Evolutionary conservation across 2,888 invertebrate genomes (phyloP).

Genomic region (Atethmia centrago): DNA sequence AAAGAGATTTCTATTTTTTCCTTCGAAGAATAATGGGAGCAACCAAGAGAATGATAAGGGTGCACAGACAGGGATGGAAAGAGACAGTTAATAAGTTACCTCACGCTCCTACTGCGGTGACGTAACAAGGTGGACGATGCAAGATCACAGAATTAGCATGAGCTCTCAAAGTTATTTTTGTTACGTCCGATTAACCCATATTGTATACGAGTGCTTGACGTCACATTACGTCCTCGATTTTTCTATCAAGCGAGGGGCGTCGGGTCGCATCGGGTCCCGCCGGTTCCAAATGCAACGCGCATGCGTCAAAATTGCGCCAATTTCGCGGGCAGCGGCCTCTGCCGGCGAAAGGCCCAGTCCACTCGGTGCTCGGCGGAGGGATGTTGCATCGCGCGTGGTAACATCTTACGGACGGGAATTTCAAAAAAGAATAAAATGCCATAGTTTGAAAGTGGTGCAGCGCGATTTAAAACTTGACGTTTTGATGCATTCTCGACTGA

Average conservation of each 20-base stretch:
- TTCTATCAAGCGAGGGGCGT: constrained; percentile 87
- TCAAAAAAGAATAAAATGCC: constrained; percentile 85
- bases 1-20: constrained; percentile 77
- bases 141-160: constrained; percentile 60
- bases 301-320: constrained; percentile 90
- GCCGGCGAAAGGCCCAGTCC: constrained; percentile 82
- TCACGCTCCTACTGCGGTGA: constrained; percentile 26
- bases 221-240: constrained; percentile 90
- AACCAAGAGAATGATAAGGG: constrained; percentile 69
- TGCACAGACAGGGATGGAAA: constrained; percentile 57
- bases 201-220: constrained; percentile 86
- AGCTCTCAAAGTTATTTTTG: constrained; percentile 81
- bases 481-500: constrained; percentile 65
- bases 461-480: constrained; percentile 68
- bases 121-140: constrained; percentile 50
- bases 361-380: constrained; percentile 79
- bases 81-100: constrained; percentile 67
- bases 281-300: constrained; percentile 84
- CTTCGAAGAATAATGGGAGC: constrained; percentile 75
- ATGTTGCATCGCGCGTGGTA: constrained; percentile 84
- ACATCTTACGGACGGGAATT: constrained; percentile 79
- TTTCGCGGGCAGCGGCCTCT: constrained; percentile 88
- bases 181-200: constrained; percentile 87
- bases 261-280: constrained; percentile 85
- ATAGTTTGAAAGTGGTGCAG: constrained; percentile 82